Conservation (phyloP, 2,888 invertebrate genomes). For the Caenorhabditis sp. region DNA sequence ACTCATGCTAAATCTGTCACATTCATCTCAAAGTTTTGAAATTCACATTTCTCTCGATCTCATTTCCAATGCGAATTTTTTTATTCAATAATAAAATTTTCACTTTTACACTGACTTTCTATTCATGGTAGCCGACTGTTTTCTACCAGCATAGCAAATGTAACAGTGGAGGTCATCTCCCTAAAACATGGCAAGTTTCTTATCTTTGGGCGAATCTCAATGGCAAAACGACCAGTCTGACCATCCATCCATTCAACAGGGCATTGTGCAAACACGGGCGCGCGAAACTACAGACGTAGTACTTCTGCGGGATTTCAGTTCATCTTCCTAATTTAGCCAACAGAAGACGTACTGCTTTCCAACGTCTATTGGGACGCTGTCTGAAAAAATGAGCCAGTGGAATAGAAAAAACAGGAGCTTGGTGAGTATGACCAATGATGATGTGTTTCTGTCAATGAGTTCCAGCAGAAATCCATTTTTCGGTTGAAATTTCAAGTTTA, state of each 20-base stretch:
- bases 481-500: too few species aligned
- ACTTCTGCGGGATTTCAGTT: too few species aligned
- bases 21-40: not conserved
- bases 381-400: too few species aligned
- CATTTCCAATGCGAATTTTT: not conserved
- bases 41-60: not conserved
- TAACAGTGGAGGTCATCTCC: not conserved
- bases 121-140: too few species aligned
- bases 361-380: too few species aligned
- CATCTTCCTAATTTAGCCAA: too few species aligned
- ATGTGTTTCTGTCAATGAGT: too few species aligned
- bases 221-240: slow-evolving; percentile 25
- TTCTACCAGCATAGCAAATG: not conserved
- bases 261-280: slow-evolving; percentile 9
- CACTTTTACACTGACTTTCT: not conserved
- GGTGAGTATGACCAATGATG: too few species aligned
- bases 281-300: not conserved
- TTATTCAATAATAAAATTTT: slow-evolving; percentile 4
- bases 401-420: too few species aligned
- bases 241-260: slow-evolving; percentile 2
- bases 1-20: not conserved
- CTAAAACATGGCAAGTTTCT: not conserved
- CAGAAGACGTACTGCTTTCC: too few species aligned
- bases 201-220: slow-evolving; percentile 21
- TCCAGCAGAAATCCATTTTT: too few species aligned